These are phyloP conservation scores for Eueremaeus valkanovi DNA, from an alignment of 2,888 invertebrate species.

Conservation along the genomic window DNA sequence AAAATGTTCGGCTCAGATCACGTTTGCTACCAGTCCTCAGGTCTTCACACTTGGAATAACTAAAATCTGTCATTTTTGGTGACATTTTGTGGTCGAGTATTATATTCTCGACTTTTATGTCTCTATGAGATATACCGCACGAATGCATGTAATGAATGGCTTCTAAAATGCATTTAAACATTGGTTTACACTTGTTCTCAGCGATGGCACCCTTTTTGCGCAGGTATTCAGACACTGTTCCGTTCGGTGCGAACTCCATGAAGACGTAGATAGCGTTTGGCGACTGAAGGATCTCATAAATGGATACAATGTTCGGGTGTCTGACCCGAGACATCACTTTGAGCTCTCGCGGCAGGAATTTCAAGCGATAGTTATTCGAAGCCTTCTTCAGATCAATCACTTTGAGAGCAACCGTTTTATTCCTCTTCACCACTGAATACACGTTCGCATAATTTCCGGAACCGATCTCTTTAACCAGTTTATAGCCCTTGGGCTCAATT, in stretches of 20 bases:
- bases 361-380: not conserved
- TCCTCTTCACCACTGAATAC: not conserved
- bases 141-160: slow-evolving; percentile 21
- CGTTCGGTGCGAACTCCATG: slow-evolving; percentile 8
- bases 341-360: slow-evolving; percentile 10
- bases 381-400: slow-evolving; percentile 12
- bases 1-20: slow-evolving; percentile 3
- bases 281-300: slow-evolving; percentile 25
- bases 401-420: slow-evolving; percentile 7
- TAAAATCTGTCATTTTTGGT: slow-evolving; percentile 12
- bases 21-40: not conserved
- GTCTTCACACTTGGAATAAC: slow-evolving; percentile 13
- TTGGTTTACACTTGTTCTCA: not conserved
- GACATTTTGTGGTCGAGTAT: slow-evolving; percentile 12
- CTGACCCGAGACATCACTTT: slow-evolving; percentile 9
- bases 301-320: slow-evolving; percentile 4
- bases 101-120: slow-evolving; percentile 19
- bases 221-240: not conserved
- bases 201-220: not conserved
- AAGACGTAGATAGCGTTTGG: not conserved
- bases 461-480: slow-evolving; percentile 9
- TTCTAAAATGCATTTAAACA: not conserved
- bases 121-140: not conserved
- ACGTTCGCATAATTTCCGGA: slow-evolving; percentile 20
- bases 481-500: slow-evolving; percentile 5